These are phyloP conservation scores for Triplophysa tibetana DNA, from an alignment of 2,113 vertebrate species.

Conservation along the genomic window DNA sequence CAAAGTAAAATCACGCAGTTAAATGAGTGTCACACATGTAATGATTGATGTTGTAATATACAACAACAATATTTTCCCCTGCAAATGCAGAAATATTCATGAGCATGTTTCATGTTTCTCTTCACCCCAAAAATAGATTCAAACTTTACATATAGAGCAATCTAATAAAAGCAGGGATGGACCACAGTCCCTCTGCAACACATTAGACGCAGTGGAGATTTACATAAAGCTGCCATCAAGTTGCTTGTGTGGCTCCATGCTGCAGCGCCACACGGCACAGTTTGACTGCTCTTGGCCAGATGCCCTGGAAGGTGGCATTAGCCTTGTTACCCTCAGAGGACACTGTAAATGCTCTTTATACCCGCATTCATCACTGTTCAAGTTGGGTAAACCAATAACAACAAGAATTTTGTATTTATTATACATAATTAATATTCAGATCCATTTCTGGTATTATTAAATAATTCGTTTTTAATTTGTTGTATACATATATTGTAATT, in stretches of 20 bases:
- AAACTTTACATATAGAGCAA: conserved; percentile 58
- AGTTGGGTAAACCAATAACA: not conserved
- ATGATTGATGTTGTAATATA: not conserved
- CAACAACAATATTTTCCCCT: not conserved
- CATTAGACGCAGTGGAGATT: conserved; percentile 34
- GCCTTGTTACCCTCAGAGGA: conserved; percentile 42
- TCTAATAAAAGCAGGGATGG: not conserved
- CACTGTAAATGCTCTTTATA: conserved; percentile 26
- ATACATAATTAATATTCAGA: too few relatives aligned
- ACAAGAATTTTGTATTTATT: not conserved
- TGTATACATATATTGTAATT: not conserved
- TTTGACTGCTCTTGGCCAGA: conserved; percentile 36
- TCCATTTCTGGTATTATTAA: too few relatives aligned
- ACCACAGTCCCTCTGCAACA: not conserved
- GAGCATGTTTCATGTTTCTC: conserved; percentile 37
- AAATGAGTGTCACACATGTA: too few relatives aligned
- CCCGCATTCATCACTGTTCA: conserved; percentile 11
- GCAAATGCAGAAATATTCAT: conserved; percentile 35
- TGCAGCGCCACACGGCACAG: conserved; percentile 19
- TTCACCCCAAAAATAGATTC: conserved; percentile 46
- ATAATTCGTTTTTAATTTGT: too few relatives aligned
- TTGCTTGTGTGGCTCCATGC: conserved; percentile 22
- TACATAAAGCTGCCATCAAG: conserved; percentile 44
- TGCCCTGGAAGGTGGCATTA: conserved; percentile 43
- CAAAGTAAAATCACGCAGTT: not conserved